Evolutionary conservation across 2,888 invertebrate genomes (phyloP).

Genomic region (Ormyrus labotus): DNA sequence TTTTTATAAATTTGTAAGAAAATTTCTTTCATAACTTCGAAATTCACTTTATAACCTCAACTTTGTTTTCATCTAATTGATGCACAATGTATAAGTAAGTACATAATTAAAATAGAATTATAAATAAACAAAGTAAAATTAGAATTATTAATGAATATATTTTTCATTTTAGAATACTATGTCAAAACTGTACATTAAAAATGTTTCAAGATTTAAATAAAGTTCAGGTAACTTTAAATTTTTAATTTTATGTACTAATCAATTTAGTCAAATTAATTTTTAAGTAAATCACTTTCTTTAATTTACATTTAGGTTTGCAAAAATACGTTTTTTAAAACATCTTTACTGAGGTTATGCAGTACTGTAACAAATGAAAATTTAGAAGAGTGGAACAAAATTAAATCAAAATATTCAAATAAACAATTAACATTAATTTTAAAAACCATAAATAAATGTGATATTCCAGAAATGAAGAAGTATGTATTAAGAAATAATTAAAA

Average conservation of each 20-base stretch:
- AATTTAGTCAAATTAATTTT: not conserved
- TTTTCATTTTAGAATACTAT: too few species aligned
- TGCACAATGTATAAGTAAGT: too few species aligned
- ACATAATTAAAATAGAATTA: too few species aligned
- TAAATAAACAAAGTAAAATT: too few species aligned
- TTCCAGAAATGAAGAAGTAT: slow-evolving; percentile 42
- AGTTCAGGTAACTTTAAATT: not conserved
- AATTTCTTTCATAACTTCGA: too few species aligned
- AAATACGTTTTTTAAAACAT: not conserved
- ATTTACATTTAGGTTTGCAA: slow-evolving; percentile 16
- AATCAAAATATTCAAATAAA: slow-evolving; percentile 40
- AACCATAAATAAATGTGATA: slow-evolving; percentile 9
- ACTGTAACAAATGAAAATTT: not conserved
- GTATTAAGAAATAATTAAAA: not conserved
- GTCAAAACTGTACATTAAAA: too few species aligned
- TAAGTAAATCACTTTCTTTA: not conserved
- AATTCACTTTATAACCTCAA: too few species aligned
- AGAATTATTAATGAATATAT: too few species aligned
- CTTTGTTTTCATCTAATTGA: too few species aligned
- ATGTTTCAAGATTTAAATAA: not conserved
- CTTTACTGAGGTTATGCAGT: not conserved
- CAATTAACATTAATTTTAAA: slow-evolving; percentile 29
- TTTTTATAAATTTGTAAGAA: too few species aligned
- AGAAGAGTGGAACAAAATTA: slow-evolving; percentile 21
- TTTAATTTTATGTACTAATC: not conserved